Evolutionary conservation across 2,113 vertebrate genomes (phyloP).

Genomic region (Ursus arctos): DNA sequence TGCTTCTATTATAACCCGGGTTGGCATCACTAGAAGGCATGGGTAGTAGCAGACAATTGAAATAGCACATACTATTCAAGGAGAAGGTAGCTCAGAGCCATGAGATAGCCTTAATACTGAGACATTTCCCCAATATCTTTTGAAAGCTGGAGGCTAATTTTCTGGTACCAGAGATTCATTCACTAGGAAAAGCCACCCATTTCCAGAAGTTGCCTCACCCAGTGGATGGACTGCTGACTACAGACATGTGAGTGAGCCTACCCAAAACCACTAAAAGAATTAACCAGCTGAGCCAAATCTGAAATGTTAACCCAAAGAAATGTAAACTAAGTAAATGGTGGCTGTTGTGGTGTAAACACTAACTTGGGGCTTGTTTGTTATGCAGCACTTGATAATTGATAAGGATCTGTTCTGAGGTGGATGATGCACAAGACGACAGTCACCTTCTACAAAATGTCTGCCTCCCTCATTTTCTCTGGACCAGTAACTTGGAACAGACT

Average conservation of each 20-base stretch:
- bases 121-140: background rate
- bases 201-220: background rate
- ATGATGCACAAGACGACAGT: background rate
- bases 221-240: background rate
- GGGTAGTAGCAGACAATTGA: background rate
- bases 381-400: background rate
- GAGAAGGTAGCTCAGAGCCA: background rate
- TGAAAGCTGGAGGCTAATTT: background rate
- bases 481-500: background rate
- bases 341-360: background rate
- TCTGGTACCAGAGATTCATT: background rate
- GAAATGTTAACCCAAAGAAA: background rate
- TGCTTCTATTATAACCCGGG: background rate
- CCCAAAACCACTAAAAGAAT: background rate
- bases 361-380: background rate
- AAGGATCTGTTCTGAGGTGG: background rate
- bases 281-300: background rate
- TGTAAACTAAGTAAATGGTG: background rate
- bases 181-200: background rate
- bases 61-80: background rate
- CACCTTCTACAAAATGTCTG: background rate
- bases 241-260: background rate
- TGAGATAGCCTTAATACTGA: background rate
- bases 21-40: background rate
- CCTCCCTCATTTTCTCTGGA: background rate